Base-by-base conservation (phyloP, 2,113 vertebrate species). In the Apodemus sylvaticus region DNA sequence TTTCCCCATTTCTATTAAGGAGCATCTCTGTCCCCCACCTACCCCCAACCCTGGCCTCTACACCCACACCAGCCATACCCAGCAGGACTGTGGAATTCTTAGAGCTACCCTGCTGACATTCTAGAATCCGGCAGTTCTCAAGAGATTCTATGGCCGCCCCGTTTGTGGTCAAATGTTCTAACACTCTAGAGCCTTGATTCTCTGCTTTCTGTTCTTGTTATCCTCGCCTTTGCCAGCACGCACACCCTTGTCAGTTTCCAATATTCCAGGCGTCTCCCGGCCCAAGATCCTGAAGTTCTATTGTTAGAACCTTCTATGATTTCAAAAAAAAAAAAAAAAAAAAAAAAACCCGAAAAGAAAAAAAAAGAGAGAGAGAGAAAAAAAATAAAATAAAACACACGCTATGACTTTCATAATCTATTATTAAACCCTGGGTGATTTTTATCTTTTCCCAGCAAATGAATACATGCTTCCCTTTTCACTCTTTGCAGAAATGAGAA, bases 261-360 rank as follows among this genome's bases (percentile, higher is more conserved):
- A 87, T 79, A 95, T 93, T 88, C 91, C 48, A 55, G 76, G 92
- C 94, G 89, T 19, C 93, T 97, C 89, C 62, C 92, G 90, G 96
- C 94, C 97, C 94, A 97, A 73, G 92, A 97, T 92, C 94, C 16
- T 60, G 39, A 95, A 95, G 96, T 96, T 92, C 97, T 97, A 97
- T 97, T 97, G 97, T 98, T 97, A 97, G 97, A 96, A 95, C 85
- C 34, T 45, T n/a, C 81, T 94, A 83, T 82, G 95, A 95, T 96
- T 86, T 97, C 90, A n/a, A 48, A 85, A 64, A 64, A 85, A 62
- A 83, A 39, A 53, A 20, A 13, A 53, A 89, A 64, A 89, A 42
- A n/a, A 22, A 6, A 82, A 36, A 48, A 48, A 48, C 45, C 45
- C 45, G 42, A 83, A 39, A 53, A 20, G 7, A 53, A 89, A 64